A percentile compares a stretch with the other conserved stretches of the same genome.
These are phyloP conservation scores for Pedionomus torquatus DNA, from an alignment of 2,113 vertebrate genomes.

Conservation along the genomic window DNA sequence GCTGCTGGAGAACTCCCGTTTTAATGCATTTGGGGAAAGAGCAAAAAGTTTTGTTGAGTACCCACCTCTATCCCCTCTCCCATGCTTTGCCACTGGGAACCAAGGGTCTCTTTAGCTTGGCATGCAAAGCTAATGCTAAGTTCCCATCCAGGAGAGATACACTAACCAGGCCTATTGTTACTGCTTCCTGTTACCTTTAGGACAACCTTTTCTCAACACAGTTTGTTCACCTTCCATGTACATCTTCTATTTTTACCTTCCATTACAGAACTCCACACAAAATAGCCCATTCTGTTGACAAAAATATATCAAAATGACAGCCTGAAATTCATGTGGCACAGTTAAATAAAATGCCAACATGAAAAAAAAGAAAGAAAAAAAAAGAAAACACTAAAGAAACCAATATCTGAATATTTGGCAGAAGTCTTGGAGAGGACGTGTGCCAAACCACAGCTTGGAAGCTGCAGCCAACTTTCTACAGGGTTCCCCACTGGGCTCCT, in stretches of 20 bases:
- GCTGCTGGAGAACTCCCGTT: background rate
- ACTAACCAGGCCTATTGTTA: background rate
- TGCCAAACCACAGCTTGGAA: slow-evolving; percentile 77
- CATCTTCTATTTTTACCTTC: background rate
- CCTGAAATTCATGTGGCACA: slow-evolving; percentile 4
- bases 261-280: background rate
- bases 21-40: background rate
- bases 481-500: slow-evolving; percentile 38
- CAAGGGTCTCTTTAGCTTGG: background rate
- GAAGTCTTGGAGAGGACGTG: slow-evolving; percentile 18
- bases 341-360: slow-evolving; percentile 69
- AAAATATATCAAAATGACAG: slow-evolving; percentile 41
- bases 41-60: background rate
- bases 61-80: background rate
- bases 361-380: background rate
- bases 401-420: slow-evolving; percentile 67
- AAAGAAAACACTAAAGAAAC: slow-evolving; percentile 12
- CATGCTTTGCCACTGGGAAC: background rate
- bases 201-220: background rate
- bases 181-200: background rate
- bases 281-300: background rate
- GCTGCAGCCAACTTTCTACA: slow-evolving; percentile 65
- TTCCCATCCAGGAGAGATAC: background rate
- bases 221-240: background rate
- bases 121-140: background rate